These are phyloP conservation scores for Andrena bicolor DNA, from an alignment of 2,888 invertebrate species.

Conservation along the genomic window DNA sequence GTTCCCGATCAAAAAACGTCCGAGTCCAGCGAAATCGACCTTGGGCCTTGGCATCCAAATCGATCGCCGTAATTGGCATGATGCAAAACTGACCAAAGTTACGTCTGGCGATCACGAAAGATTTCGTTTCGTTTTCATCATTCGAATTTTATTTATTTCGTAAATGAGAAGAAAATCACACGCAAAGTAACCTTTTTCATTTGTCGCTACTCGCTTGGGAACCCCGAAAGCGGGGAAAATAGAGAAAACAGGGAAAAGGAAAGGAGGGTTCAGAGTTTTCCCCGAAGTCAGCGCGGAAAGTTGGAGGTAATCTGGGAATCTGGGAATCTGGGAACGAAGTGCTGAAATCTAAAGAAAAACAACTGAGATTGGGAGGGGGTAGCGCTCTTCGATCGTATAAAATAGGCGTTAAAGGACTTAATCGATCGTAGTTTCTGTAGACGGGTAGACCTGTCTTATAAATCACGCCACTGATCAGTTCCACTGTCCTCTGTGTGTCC, in stretches of 20 bases:
- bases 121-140: not conserved
- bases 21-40: slow-evolving; percentile 40
- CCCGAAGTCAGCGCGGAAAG: not conserved
- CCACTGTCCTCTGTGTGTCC: too few relatives aligned
- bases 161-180: not conserved
- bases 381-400: slow-evolving; percentile 29
- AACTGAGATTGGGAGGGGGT: slow-evolving; percentile 8
- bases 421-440: slow-evolving; percentile 31
- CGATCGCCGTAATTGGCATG: slow-evolving; percentile 35
- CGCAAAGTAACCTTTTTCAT: too few relatives aligned
- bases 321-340: not conserved
- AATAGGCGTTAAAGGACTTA: slow-evolving; percentile 11
- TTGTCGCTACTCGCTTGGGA: not conserved
- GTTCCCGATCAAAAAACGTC: not conserved
- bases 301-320: not conserved
- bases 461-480: not conserved
- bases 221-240: not conserved
- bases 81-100: slow-evolving; percentile 58
- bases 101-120: not conserved
- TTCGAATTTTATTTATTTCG: not conserved
- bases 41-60: slow-evolving; percentile 49
- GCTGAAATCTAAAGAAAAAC: not conserved
- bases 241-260: not conserved
- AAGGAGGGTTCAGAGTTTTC: not conserved
- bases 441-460: not conserved